Conservation (phyloP, 2,888 invertebrate species). For the Leptinotarsa rubiginosa region DNA sequence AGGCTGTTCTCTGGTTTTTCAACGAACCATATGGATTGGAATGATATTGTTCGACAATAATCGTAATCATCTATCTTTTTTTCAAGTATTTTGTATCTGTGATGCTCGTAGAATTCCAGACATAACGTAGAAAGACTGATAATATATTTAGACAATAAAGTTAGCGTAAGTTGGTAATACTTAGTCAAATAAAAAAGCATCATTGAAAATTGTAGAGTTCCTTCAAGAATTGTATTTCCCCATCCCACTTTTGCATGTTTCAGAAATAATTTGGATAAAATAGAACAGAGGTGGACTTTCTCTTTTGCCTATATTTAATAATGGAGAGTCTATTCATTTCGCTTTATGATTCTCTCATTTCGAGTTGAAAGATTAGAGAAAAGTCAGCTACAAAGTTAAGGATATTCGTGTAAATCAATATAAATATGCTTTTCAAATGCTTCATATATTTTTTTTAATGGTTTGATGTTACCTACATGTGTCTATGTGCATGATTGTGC, state of each 20-base stretch:
- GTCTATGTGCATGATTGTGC: constrained; percentile 12
- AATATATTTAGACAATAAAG: constrained; percentile 8
- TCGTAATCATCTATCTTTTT: neutral
- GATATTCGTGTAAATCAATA: constrained; percentile 6
- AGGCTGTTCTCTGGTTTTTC: constrained; percentile 11
- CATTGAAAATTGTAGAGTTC: neutral
- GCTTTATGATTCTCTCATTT: neutral
- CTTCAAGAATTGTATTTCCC: neutral
- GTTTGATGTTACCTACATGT: constrained; percentile 14
- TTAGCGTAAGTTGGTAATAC: constrained; percentile 4
- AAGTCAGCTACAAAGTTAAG: neutral
- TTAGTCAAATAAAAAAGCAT: neutral
- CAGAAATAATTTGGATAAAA: no score
- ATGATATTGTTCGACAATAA: neutral
- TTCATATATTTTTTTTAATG: constrained; percentile 13
- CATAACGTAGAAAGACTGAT: constrained; percentile 19
- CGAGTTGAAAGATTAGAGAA: neutral
- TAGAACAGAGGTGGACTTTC: no score
- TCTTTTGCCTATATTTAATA: no score
- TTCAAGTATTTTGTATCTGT: neutral
- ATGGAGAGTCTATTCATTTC: no score
- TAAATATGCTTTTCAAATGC: constrained; percentile 13
- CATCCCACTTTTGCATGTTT: neutral
- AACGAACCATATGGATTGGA: neutral
- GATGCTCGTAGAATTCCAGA: constrained; percentile 4